Evolutionary conservation across 2,888 invertebrate species (phyloP).

Genomic region (Ypsolopha sequella): DNA sequence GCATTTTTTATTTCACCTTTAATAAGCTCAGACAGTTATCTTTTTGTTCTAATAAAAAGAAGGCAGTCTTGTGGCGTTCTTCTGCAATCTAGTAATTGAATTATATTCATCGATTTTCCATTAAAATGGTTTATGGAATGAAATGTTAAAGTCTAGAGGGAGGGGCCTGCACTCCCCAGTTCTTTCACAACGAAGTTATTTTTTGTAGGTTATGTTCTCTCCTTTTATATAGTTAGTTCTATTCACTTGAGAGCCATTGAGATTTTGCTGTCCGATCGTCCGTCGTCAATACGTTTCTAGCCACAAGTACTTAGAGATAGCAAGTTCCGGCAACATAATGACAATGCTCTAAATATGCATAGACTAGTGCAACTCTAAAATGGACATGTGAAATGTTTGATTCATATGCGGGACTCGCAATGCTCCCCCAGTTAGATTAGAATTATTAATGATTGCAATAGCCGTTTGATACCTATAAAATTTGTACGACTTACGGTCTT

Average conservation of each 20-base stretch:
- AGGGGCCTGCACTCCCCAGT: slow-evolving; percentile 24
- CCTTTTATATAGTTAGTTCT: slow-evolving; percentile 9
- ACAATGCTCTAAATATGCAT: slow-evolving; percentile 2
- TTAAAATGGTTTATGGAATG: slow-evolving; percentile 68
- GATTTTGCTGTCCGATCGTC: too few species aligned
- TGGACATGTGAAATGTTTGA: too few species aligned
- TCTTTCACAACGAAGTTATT: slow-evolving; percentile 8
- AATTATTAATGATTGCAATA: too few species aligned
- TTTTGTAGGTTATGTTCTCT: too few species aligned
- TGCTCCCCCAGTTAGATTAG: too few species aligned
- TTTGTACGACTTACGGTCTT: too few species aligned
- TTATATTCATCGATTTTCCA: slow-evolving; percentile 68
- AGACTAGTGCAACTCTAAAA: too few species aligned
- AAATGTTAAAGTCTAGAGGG: slow-evolving; percentile 59
- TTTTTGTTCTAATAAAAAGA: slow-evolving; percentile 31
- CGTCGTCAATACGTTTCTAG: too few species aligned
- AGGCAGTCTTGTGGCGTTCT: slow-evolving; percentile 48
- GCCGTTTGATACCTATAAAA: too few species aligned
- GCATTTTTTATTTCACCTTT: too few species aligned
- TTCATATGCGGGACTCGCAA: too few species aligned
- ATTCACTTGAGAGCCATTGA: too few species aligned
- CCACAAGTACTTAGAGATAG: not conserved
- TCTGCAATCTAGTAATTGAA: slow-evolving; percentile 58
- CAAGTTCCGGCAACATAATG: slow-evolving; percentile 7
- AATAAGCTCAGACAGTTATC: slow-evolving; percentile 12